These are phyloP conservation scores for Oenanthe oenanthe DNA, from an alignment of 2,113 vertebrate genomes.

Conservation along the genomic window DNA sequence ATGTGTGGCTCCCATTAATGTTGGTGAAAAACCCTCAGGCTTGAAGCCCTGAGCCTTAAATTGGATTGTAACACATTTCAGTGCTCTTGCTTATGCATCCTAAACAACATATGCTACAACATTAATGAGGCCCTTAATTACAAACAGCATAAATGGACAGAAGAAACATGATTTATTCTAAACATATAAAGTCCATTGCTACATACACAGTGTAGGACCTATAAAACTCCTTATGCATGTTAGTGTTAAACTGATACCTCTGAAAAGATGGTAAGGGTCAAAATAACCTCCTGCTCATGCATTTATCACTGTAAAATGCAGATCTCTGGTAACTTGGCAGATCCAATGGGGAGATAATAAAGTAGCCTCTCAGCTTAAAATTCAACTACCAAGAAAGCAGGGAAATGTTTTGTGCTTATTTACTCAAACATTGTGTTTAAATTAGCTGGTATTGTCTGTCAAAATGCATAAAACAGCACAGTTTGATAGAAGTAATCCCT, in stretches of 20 bases:
- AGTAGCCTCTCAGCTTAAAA: neutral
- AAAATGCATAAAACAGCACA: neutral
- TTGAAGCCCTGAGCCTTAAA: neutral
- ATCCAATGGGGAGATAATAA: neutral
- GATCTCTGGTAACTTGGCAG: neutral
- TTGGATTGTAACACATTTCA: constrained; percentile 1
- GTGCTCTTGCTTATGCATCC: neutral
- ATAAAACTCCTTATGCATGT: neutral
- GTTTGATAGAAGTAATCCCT: neutral
- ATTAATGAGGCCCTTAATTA: neutral
- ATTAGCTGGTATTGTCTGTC: constrained; percentile 15
- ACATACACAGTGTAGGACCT: neutral
- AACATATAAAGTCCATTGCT: neutral
- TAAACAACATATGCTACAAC: neutral
- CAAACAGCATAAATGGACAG: neutral
- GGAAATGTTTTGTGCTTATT: neutral
- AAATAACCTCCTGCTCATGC: neutral
- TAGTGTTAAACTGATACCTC: neutral
- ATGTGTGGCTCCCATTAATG: neutral
- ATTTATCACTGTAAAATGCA: neutral
- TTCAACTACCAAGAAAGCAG: neutral
- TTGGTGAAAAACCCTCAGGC: neutral
- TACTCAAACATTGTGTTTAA: neutral
- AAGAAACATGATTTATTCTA: neutral
- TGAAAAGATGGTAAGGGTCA: neutral